Percentiles rank a stretch among this genome's conserved stretches.
phyloP scores from a whole-genome alignment of 2,797 vertebrate species.

The Cheirogaleus major region DNA sequence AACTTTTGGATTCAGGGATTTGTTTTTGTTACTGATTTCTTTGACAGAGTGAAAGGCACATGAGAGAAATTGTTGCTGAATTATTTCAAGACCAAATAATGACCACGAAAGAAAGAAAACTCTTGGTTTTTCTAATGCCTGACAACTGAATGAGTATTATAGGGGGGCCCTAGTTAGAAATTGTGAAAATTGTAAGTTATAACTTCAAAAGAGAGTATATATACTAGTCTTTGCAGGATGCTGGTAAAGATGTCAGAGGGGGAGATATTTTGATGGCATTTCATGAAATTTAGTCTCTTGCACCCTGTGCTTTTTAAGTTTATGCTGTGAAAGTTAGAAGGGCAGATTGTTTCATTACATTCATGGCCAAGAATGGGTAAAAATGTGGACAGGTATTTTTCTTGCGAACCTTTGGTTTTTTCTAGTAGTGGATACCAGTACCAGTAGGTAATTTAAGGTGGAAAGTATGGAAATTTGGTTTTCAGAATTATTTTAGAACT shows the following conservation, averaged over 20 bases:
- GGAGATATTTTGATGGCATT: neutral
- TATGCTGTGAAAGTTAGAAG: neutral
- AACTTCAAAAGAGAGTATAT: neutral
- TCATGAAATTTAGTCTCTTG: slow-evolving; percentile 13
- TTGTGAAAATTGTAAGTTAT: neutral
- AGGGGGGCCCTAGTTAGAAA: neutral
- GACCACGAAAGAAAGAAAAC: neutral
- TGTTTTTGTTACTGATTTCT: neutral
- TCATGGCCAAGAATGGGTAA: neutral
- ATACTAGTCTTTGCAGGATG: neutral
- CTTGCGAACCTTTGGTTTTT: neutral
- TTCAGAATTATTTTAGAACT: slow-evolving; percentile 16
- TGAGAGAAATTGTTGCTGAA: slow-evolving; percentile 37
- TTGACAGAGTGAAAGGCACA: slow-evolving; percentile 31
- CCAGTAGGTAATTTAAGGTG: slow-evolving; percentile 16
- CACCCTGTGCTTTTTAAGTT: neutral
- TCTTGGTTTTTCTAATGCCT: slow-evolving; percentile 8
- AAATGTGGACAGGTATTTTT: neutral
- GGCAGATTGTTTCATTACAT: neutral
- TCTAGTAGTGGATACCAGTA: neutral
- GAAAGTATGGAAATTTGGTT: neutral
- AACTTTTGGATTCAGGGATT: slow-evolving; percentile 5
- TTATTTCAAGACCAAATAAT: slow-evolving; percentile 47
- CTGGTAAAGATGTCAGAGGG: neutral
- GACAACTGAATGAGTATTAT: neutral